Evolutionary conservation across 2,797 vertebrate genomes (phyloP).

Genomic region (Tokudaia muenninki): DNA sequence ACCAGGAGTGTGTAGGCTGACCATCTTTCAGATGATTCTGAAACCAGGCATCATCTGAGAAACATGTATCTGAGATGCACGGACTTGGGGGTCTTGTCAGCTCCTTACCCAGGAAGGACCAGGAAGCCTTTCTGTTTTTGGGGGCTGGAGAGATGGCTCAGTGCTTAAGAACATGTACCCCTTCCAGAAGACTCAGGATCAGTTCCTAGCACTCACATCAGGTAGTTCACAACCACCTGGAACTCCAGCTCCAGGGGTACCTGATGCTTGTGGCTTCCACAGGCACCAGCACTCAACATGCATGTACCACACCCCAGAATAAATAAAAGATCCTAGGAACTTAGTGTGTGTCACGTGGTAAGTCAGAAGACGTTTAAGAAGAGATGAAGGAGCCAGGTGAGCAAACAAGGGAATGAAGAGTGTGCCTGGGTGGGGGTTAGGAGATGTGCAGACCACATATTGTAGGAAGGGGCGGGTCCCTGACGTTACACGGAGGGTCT

Average conservation of each 20-base stretch:
- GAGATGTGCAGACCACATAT: background rate
- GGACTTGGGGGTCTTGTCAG: background rate
- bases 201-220: background rate
- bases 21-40: constrained; percentile 1
- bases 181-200: background rate
- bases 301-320: background rate
- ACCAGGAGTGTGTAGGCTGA: constrained; percentile 22
- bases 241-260: background rate
- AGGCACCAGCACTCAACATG: background rate
- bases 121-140: background rate
- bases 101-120: background rate
- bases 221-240: background rate
- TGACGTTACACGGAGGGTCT: background rate
- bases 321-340: background rate
- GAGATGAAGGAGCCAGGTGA: background rate
- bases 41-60: background rate
- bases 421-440: background rate
- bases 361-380: background rate
- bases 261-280: background rate
- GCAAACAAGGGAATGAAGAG: background rate
- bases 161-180: background rate
- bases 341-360: background rate
- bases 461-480: background rate
- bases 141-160: background rate
- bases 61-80: background rate